Percentiles rank a stretch among this genome's conserved stretches.
Evolutionary conservation across 2,888 invertebrate species (phyloP).

Genomic region (Drosophila formosana): DNA sequence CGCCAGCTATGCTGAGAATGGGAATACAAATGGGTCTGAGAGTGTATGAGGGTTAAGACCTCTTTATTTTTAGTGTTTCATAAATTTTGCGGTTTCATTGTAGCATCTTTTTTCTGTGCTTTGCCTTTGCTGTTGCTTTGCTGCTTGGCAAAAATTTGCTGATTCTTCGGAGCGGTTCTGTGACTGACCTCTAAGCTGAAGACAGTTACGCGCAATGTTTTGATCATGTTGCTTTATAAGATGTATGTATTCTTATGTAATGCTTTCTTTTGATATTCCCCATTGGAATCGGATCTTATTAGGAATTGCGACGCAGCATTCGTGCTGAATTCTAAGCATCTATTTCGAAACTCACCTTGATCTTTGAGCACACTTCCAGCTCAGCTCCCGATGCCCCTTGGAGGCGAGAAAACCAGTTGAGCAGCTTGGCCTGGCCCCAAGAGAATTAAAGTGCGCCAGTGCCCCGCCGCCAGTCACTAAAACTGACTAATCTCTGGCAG

Average conservation of each 20-base stretch:
- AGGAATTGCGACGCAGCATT: background rate
- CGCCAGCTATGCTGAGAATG: slow-evolving; percentile 10
- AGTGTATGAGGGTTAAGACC: slow-evolving; percentile 50
- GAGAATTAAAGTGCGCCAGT: slow-evolving; percentile 60
- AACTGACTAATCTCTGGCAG: slow-evolving; percentile 78
- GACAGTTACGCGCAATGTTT: slow-evolving; percentile 51
- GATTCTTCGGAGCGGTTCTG: slow-evolving; percentile 34
- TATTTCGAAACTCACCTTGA: slow-evolving; percentile 64
- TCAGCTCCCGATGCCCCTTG: slow-evolving; percentile 11
- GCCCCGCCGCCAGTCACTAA: slow-evolving; percentile 44
- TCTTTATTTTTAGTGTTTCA: slow-evolving; percentile 53
- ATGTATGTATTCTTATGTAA: slow-evolving; percentile 30
- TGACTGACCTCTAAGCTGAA: slow-evolving; percentile 60
- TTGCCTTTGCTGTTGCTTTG: slow-evolving; percentile 1
- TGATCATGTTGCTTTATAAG: slow-evolving; percentile 9
- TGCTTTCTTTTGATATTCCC: background rate
- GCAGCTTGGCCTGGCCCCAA: slow-evolving; percentile 45
- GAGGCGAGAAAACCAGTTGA: slow-evolving; percentile 64
- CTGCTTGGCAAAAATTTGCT: slow-evolving; percentile 2
- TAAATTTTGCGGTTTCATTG: slow-evolving; percentile 66
- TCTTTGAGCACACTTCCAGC: slow-evolving; percentile 50
- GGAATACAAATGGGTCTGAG: slow-evolving; percentile 17
- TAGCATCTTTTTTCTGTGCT: slow-evolving; percentile 26
- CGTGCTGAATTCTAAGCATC: slow-evolving; percentile 16
- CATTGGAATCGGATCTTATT: background rate